Evolutionary conservation across 2,113 vertebrate genomes (phyloP).

Genomic region (Nerophis lumbriciformis): DNA sequence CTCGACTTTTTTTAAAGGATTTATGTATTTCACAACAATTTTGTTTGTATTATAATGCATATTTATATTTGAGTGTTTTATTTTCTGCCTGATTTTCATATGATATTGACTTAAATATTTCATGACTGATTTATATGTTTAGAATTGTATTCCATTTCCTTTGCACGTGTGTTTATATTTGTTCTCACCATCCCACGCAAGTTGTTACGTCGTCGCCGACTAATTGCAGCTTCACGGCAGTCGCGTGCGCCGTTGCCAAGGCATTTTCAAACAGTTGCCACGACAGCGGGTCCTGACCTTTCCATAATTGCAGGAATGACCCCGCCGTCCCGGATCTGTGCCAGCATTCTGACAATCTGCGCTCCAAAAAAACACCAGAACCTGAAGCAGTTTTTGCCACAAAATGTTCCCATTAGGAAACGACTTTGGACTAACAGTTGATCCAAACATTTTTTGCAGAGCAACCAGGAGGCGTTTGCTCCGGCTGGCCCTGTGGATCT

Average conservation of each 20-base stretch:
- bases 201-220: constrained; percentile 51
- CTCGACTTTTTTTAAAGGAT: no score
- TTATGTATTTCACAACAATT: no score
- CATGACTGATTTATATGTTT: no score
- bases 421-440: background rate
- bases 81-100: no score
- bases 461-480: background rate
- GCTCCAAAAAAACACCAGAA: constrained; percentile 4
- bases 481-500: background rate
- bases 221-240: constrained; percentile 68
- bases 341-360: constrained; percentile 19
- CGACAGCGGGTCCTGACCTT: constrained; percentile 61
- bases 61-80: no score
- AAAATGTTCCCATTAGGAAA: no score
- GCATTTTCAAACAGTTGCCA: constrained; percentile 52
- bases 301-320: constrained; percentile 64
- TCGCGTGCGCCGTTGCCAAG: constrained; percentile 59
- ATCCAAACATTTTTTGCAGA: background rate
- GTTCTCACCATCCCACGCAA: no score
- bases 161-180: no score
- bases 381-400: no score
- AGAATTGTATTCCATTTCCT: no score
- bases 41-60: no score
- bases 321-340: constrained; percentile 43
- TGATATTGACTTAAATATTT: no score